Conservation (phyloP, 1,140 invertebrate genomes). For the Zaprionus capensis region DNA sequence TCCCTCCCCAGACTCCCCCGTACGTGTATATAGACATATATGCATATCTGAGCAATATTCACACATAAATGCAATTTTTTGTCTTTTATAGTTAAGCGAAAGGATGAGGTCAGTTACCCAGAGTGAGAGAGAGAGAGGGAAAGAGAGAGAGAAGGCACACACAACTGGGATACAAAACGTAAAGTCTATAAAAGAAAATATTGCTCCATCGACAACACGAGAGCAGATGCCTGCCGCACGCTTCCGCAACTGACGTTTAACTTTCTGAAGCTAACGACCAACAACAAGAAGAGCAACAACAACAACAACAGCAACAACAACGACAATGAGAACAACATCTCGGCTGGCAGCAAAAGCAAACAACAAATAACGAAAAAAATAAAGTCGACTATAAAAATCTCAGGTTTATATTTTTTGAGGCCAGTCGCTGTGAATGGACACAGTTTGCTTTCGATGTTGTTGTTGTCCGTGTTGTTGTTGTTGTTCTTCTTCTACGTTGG, state of each 20-base stretch:
- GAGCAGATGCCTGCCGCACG: conserved; percentile 21
- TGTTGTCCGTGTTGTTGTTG: conserved; percentile 35
- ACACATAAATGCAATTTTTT: conserved; percentile 38
- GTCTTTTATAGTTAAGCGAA: conserved; percentile 46
- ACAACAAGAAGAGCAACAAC: conserved; percentile 11
- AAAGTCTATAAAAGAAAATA: conserved; percentile 75
- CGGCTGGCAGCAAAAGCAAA: conserved; percentile 2
- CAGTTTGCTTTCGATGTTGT: conserved; percentile 33
- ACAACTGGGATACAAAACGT: conserved; percentile 46
- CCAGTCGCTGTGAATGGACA: conserved; percentile 37
- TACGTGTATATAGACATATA: background rate
- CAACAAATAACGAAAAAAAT: conserved; percentile 58
- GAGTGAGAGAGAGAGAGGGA: background rate
- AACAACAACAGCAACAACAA: conserved; percentile 9
- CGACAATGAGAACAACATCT: conserved; percentile 12
- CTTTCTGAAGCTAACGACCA: conserved; percentile 35
- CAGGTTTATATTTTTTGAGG: conserved; percentile 71
- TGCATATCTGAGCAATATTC: conserved; percentile 15
- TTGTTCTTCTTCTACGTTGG: conserved; percentile 30
- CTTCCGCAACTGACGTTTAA: conserved; percentile 26
- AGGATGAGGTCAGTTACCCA: conserved; percentile 51
- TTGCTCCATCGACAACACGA: conserved; percentile 47
- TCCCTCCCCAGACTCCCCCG: background rate
- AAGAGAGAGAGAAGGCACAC: background rate
- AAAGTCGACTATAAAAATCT: conserved; percentile 74